Evolutionary conservation across 2,797 vertebrate species (phyloP).

Genomic region (Nyctibius grandis): DNA sequence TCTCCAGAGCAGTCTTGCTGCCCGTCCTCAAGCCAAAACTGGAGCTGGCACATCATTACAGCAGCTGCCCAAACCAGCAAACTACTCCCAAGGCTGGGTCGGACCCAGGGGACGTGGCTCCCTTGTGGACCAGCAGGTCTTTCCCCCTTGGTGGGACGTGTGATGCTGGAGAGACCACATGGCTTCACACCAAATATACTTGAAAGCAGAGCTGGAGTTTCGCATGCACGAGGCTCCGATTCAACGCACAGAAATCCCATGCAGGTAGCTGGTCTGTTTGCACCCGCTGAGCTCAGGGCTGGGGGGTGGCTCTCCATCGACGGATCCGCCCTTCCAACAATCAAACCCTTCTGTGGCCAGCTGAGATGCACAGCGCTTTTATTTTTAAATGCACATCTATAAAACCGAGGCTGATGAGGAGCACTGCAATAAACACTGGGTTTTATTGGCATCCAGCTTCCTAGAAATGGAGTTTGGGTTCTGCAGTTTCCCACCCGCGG

Average conservation of each 20-base stretch:
- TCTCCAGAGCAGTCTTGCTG: neutral
- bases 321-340: rapidly evolving
- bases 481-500: neutral
- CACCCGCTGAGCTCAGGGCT: rapidly evolving
- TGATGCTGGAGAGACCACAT: neutral
- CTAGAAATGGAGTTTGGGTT: neutral
- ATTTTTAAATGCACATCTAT: neutral
- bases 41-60: neutral
- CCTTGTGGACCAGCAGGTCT: neutral
- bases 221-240: neutral
- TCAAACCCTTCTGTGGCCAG: neutral
- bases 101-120: rapidly evolving
- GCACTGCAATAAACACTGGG: slow-evolving; percentile 16
- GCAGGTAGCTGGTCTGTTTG: neutral
- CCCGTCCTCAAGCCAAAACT: neutral
- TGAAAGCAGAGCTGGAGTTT: slow-evolving; percentile 20
- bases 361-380: neutral
- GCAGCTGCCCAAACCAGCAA: neutral
- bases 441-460: neutral
- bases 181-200: neutral
- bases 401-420: neutral
- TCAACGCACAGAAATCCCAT: neutral
- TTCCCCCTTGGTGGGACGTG: neutral
- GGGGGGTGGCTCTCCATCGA: neutral
- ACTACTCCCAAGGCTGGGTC: neutral